Evolutionary conservation across 2,113 vertebrate genomes (phyloP).

Genomic region (Tursiops truncatus): DNA sequence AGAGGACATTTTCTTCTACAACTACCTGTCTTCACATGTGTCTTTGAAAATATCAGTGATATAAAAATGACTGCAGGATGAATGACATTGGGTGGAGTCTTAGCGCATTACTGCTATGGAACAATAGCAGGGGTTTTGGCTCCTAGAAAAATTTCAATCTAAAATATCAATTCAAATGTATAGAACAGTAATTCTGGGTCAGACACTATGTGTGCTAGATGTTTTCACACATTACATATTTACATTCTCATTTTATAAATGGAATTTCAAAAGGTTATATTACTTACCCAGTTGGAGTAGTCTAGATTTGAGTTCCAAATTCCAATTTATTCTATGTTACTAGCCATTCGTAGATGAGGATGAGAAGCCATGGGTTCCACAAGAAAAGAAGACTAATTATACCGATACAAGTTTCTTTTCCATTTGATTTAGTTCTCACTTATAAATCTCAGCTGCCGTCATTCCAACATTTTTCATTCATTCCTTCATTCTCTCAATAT

Average conservation of each 20-base stretch:
- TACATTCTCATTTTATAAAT: neutral
- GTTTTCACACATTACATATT: neutral
- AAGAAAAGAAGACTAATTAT: neutral
- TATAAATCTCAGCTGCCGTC: neutral
- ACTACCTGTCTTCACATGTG: neutral
- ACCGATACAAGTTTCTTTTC: neutral
- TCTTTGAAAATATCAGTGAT: neutral
- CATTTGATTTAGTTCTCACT: neutral
- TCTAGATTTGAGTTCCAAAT: neutral
- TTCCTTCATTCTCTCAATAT: neutral
- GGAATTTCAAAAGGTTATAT: neutral
- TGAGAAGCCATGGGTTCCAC: neutral
- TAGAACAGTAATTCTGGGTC: neutral
- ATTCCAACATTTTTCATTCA: neutral
- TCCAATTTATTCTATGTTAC: neutral
- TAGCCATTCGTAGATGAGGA: neutral
- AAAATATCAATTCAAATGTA: neutral
- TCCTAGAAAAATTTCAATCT: neutral
- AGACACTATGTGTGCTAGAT: neutral
- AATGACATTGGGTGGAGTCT: neutral
- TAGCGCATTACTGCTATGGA: neutral
- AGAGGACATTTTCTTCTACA: neutral
- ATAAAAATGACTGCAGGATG: neutral
- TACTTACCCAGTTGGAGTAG: neutral
- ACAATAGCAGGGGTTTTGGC: neutral